phyloP scores from a whole-genome alignment of 2,888 invertebrate species.

The Drosophila silvestris region DNA sequence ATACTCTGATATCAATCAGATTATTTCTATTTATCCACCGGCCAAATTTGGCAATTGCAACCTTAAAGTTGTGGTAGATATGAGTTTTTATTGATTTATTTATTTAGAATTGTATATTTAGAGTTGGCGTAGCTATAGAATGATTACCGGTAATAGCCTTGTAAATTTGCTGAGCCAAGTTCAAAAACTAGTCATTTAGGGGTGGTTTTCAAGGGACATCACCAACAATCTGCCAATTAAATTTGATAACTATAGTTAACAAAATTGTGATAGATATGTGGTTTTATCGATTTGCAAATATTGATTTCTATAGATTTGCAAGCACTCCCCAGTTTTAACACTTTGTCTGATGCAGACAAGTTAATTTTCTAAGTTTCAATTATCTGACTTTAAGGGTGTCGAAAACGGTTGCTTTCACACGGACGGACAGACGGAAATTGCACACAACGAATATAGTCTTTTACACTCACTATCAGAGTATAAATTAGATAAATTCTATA shows the following conservation, averaged over 20 bases:
- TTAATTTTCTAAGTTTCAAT: background rate
- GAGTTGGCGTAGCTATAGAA: background rate
- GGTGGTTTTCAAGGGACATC: background rate
- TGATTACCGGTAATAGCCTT: background rate
- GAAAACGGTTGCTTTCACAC: background rate
- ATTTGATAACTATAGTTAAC: background rate
- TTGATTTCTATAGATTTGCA: too few relatives aligned
- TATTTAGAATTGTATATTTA: background rate
- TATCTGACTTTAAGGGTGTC: background rate
- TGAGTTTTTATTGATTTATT: background rate
- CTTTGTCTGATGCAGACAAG: background rate
- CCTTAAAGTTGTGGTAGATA: background rate
- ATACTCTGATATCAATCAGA: background rate
- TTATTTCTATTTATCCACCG: background rate
- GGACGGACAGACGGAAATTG: background rate
- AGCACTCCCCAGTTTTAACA: background rate
- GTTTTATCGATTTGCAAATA: too few relatives aligned
- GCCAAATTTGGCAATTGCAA: background rate
- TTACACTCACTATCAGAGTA: background rate
- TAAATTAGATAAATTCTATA: background rate
- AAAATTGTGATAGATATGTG: background rate
- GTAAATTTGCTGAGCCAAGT: background rate
- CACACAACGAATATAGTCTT: background rate
- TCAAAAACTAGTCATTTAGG: background rate
- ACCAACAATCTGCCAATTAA: background rate